Evolutionary conservation across 2,113 vertebrate genomes (phyloP).

Genomic region (Puffinus mauretanicus): DNA sequence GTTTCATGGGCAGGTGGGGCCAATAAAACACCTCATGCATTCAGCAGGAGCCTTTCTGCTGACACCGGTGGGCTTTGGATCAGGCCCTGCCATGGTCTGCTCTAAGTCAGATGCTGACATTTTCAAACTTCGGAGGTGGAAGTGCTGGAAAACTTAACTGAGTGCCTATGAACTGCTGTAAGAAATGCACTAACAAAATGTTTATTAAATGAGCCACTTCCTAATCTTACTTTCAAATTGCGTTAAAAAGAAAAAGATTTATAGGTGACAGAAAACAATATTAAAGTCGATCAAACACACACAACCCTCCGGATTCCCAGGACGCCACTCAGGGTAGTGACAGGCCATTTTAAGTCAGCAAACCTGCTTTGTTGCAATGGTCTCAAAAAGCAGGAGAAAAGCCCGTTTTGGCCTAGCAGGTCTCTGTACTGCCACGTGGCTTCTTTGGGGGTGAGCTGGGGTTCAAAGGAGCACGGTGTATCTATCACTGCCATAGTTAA

Average conservation of each 20-base stretch:
- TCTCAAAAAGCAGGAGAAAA: neutral
- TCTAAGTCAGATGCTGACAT: neutral
- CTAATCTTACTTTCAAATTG: neutral
- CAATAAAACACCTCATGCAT: neutral
- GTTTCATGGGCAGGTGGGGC: neutral
- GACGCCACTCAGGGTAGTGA: neutral
- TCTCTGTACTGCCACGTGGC: neutral
- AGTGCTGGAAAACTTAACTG: neutral
- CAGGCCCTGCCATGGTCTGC: neutral
- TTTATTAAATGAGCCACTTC: neutral
- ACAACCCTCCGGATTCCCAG: neutral
- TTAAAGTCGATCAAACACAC: neutral
- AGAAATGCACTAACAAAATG: neutral
- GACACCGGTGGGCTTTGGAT: neutral
- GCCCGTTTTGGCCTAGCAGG: neutral
- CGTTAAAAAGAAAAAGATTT: neutral
- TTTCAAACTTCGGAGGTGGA: neutral
- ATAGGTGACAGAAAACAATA: neutral
- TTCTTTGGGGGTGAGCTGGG: neutral
- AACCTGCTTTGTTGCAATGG: neutral
- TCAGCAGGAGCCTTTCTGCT: neutral
- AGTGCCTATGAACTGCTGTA: neutral
- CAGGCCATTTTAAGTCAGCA: neutral
- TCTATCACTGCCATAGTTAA: conserved; percentile 55
- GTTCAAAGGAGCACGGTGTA: conserved; percentile 28